phyloP scores from a whole-genome alignment of 1,140 invertebrate species.

The Coelopa frigida region DNA sequence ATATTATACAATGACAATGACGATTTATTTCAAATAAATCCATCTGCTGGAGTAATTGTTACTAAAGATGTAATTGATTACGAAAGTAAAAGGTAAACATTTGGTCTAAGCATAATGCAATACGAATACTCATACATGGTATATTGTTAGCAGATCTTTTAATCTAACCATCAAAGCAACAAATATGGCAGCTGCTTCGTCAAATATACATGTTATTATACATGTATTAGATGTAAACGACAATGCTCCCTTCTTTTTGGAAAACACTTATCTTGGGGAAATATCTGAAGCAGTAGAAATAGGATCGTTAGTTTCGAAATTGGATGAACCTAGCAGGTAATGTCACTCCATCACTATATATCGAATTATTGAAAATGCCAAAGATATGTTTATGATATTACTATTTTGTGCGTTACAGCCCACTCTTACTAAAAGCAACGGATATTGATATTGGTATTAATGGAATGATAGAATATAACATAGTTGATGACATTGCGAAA shows the following conservation, averaged over 20 bases:
- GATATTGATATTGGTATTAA: conserved; percentile 78
- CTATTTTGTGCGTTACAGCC: conserved; percentile 43
- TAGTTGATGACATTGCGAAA: conserved; percentile 65
- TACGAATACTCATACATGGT: neutral
- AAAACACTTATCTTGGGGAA: conserved; percentile 59
- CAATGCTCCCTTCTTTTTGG: conserved; percentile 71
- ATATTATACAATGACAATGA: conserved; percentile 70
- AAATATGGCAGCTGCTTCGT: conserved; percentile 72
- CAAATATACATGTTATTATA: conserved; percentile 61
- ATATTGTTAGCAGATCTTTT: conserved; percentile 52
- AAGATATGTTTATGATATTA: neutral
- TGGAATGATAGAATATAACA: conserved; percentile 74
- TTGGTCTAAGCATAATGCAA: neutral
- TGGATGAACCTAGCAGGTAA: conserved; percentile 26
- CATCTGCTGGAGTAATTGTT: conserved; percentile 73
- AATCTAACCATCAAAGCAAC: conserved; percentile 77
- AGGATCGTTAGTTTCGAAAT: conserved; percentile 62
- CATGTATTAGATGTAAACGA: conserved; percentile 79
- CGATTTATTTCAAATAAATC: conserved; percentile 73
- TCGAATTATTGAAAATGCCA: neutral
- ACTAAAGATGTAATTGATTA: conserved; percentile 71
- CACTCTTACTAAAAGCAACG: conserved; percentile 70
- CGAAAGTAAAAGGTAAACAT: conserved; percentile 52
- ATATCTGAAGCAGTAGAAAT: conserved; percentile 65
- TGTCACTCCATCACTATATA: conserved; percentile 4